phyloP scores from a whole-genome alignment of 2,113 vertebrate species.

The Apaloderma vittatum region DNA sequence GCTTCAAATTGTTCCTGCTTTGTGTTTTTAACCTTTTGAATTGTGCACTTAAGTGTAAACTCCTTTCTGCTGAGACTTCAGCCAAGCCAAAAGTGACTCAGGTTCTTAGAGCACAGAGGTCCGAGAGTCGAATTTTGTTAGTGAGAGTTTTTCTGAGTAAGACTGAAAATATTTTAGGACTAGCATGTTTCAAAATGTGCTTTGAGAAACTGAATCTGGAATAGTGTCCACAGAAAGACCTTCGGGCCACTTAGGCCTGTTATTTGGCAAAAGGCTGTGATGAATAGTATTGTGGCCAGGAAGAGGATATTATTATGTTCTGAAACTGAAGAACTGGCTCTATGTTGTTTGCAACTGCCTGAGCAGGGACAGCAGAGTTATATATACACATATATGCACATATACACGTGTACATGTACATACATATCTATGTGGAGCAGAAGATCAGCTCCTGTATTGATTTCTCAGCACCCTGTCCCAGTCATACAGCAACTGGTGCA shows the following conservation, averaged over 20 bases:
- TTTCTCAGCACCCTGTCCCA: background rate
- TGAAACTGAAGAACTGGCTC: constrained; percentile 33
- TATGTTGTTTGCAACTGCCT: background rate
- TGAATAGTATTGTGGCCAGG: constrained; percentile 44
- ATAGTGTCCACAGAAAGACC: constrained; percentile 57
- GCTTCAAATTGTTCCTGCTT: background rate
- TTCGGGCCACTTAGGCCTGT: constrained; percentile 52
- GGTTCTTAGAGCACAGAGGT: constrained; percentile 5
- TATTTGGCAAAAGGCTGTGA: constrained; percentile 63
- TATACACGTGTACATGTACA: rapidly evolving
- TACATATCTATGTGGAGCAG: rapidly evolving
- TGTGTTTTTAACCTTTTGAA: constrained; percentile 22
- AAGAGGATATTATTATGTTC: constrained; percentile 53
- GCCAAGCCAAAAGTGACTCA: background rate
- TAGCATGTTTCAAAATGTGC: constrained; percentile 44
- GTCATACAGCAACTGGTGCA: background rate
- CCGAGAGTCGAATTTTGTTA: background rate
- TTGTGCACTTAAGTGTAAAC: background rate
- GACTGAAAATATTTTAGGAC: constrained; percentile 48
- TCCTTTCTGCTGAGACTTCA: background rate
- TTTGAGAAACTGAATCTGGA: constrained; percentile 34
- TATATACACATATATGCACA: no score
- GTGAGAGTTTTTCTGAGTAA: constrained; percentile 52
- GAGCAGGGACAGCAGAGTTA: background rate
- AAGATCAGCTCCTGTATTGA: background rate